Evolutionary conservation across 2,797 vertebrate species (phyloP).

Genomic region (Anabas testudineus): DNA sequence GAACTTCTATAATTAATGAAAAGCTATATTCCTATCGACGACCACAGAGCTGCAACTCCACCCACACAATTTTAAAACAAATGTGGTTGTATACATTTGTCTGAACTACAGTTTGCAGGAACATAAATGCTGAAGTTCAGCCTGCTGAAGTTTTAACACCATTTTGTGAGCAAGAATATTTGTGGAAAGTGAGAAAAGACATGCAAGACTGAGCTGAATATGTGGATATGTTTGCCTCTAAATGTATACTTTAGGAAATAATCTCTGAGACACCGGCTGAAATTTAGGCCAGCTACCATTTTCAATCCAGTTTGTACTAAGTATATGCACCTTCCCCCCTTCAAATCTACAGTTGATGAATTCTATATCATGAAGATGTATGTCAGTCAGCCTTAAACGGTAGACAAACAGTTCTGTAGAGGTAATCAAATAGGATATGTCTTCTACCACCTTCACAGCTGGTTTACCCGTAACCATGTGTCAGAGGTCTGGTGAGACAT

Average conservation of each 20-base stretch:
- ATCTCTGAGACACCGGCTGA: not conserved
- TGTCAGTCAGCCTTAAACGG: constrained; percentile 24
- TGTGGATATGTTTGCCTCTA: not conserved
- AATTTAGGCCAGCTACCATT: constrained; percentile 16
- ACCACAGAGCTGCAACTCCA: constrained; percentile 12
- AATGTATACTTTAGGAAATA: constrained; percentile 1
- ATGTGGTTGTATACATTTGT: not conserved
- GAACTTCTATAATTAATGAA: constrained; percentile 37
- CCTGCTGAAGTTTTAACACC: not conserved
- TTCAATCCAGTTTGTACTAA: not conserved
- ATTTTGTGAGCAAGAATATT: not conserved
- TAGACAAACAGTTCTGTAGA: constrained; percentile 22
- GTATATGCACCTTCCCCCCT: not conserved
- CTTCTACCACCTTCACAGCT: constrained; percentile 36
- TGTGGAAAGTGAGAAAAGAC: constrained; percentile 8
- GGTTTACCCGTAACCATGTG: constrained; percentile 43
- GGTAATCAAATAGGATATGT: constrained; percentile 51
- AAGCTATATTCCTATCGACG: constrained; percentile 17
- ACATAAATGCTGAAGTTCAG: not conserved
- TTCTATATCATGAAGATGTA: constrained; percentile 31
- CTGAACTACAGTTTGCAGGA: constrained; percentile 11
- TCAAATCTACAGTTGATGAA: not conserved
- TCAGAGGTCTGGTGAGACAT: constrained; percentile 62
- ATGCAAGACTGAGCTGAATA: not conserved
- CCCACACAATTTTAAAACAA: constrained; percentile 24